phyloP scores from a whole-genome alignment of 2,113 vertebrate species.

The Phoenicopterus ruber region DNA sequence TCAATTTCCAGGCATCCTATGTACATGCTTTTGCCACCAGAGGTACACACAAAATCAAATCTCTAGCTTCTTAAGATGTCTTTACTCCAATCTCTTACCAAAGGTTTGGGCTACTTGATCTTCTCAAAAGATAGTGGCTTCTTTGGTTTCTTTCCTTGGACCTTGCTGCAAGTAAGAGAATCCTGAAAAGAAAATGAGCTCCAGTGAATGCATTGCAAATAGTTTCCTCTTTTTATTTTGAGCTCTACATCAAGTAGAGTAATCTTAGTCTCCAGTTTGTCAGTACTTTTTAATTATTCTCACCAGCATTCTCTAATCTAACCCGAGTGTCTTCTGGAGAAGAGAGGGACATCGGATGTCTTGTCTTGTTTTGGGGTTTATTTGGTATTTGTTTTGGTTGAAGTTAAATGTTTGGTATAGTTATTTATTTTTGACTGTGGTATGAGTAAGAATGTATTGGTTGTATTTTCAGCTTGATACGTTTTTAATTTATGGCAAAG shows the following conservation, averaged over 20 bases:
- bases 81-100: neutral
- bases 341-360: neutral
- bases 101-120: neutral
- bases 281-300: neutral
- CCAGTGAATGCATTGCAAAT: neutral
- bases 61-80: neutral
- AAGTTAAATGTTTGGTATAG: neutral
- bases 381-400: neutral
- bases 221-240: neutral
- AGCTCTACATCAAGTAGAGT: neutral
- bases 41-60: neutral
- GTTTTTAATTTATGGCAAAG: neutral
- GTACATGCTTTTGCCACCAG: neutral
- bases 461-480: neutral
- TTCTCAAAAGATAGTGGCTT: neutral
- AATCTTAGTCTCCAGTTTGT: neutral
- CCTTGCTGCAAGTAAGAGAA: neutral
- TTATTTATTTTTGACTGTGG: neutral
- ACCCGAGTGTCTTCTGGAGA: neutral
- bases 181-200: neutral
- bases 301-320: neutral
- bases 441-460: neutral
- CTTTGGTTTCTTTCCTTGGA: neutral
- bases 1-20: neutral
- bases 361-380: neutral